Evolutionary conservation across 2,888 invertebrate species (phyloP).

Genomic region (Notodonta dromedarius): DNA sequence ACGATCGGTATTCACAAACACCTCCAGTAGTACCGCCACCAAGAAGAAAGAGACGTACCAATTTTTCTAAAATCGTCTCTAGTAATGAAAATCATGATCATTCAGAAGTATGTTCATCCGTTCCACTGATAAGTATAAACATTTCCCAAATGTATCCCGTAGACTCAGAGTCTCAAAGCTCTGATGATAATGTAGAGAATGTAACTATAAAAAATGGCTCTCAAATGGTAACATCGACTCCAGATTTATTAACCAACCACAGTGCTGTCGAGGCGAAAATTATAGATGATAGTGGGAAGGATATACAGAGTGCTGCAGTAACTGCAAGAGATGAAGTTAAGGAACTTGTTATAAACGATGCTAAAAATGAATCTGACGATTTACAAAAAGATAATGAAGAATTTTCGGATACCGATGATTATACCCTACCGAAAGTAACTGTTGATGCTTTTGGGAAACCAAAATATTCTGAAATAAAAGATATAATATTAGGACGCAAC

Average conservation of each 20-base stretch:
- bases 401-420: conserved; percentile 66
- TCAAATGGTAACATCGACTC: conserved; percentile 65
- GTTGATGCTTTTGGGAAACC: conserved; percentile 41
- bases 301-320: conserved; percentile 25
- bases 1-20: conserved; percentile 68
- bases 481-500: conserved; percentile 73
- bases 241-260: conserved; percentile 85
- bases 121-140: conserved; percentile 84
- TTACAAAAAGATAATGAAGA: conserved; percentile 44
- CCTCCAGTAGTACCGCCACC: conserved; percentile 55
- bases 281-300: conserved; percentile 24
- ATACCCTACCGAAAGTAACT: conserved; percentile 60
- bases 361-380: conserved; percentile 16
- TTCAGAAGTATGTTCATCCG: conserved; percentile 57
- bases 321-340: conserved; percentile 19
- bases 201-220: conserved; percentile 22
- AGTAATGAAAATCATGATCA: conserved; percentile 41
- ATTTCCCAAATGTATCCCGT: conserved; percentile 81
- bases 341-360: conserved; percentile 8
- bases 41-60: conserved; percentile 59
- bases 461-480: conserved; percentile 58
- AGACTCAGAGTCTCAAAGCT: conserved; percentile 73
- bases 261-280: conserved; percentile 56
- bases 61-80: conserved; percentile 17
- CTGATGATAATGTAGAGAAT: conserved; percentile 77